Percentiles rank a stretch among this genome's conserved stretches.
phyloP scores from a whole-genome alignment of 2,113 vertebrate genomes.

The Psophia crepitans region DNA sequence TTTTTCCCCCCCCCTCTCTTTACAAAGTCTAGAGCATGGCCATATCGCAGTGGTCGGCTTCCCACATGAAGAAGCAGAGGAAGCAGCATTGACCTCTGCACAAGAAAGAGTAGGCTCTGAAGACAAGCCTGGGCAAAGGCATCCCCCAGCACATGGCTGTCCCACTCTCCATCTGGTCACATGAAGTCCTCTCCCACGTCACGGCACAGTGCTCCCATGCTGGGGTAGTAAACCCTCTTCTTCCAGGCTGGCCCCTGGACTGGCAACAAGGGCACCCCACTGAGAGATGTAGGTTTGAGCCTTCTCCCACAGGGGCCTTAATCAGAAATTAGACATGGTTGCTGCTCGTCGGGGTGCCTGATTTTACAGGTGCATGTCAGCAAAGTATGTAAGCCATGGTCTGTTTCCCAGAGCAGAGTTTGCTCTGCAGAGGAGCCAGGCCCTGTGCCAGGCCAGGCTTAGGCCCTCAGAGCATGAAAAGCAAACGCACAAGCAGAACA shows the following conservation, averaged over 20 bases:
- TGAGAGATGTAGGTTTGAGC: not conserved
- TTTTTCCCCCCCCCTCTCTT: no score
- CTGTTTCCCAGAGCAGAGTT: not conserved
- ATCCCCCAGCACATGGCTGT: not conserved
- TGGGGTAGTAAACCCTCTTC: not conserved
- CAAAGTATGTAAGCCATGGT: not conserved
- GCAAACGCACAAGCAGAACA: fast-evolving
- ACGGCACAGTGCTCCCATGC: fast-evolving
- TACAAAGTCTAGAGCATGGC: not conserved
- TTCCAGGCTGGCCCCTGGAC: not conserved
- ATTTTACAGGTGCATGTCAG: not conserved
- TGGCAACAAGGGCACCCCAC: not conserved
- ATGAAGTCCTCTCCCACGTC: not conserved
- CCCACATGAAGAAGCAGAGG: not conserved
- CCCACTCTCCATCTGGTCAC: not conserved
- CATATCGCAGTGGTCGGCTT: not conserved
- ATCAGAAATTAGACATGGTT: not conserved
- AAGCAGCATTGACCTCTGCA: not conserved
- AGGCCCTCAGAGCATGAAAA: fast-evolving
- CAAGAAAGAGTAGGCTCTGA: not conserved
- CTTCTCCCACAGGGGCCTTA: not conserved
- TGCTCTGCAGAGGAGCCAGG: not conserved
- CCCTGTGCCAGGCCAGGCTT: not conserved
- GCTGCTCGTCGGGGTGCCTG: not conserved
- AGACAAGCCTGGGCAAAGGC: not conserved